A percentile compares a stretch with the other conserved stretches of the same genome.
These are phyloP conservation scores for Ceratina calcarata DNA, from an alignment of 1,140 invertebrate species.

Conservation along the genomic window DNA sequence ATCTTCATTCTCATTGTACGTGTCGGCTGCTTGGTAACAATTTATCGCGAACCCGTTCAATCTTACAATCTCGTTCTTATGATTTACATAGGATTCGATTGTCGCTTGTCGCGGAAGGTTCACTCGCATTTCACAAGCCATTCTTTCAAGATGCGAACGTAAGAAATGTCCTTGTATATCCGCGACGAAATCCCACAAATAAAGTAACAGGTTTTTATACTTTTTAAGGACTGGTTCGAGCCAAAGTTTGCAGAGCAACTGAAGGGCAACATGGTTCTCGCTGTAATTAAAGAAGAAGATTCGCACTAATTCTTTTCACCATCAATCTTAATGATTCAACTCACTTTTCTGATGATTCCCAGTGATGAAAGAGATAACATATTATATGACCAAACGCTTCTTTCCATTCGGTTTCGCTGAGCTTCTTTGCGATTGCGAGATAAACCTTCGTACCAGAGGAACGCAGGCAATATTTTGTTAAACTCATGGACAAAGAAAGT, in stretches of 20 bases:
- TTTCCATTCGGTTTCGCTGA: constrained; percentile 64
- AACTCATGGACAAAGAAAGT: constrained; percentile 58
- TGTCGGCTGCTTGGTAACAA: constrained; percentile 51
- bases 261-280: constrained; percentile 61
- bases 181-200: constrained; percentile 57
- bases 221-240: constrained; percentile 65
- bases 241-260: constrained; percentile 68
- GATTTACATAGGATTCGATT: constrained; percentile 43
- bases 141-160: constrained; percentile 62
- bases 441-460: constrained; percentile 69
- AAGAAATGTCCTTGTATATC: constrained; percentile 40
- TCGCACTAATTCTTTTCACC: background rate
- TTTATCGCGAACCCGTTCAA: constrained; percentile 67
- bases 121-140: constrained; percentile 51
- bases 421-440: constrained; percentile 59
- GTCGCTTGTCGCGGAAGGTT: constrained; percentile 22
- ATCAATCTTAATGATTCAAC: constrained; percentile 36
- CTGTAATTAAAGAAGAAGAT: constrained; percentile 54
- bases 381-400: constrained; percentile 57
- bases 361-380: constrained; percentile 53
- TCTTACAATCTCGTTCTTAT: constrained; percentile 63
- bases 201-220: constrained; percentile 50
- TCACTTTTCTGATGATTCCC: constrained; percentile 67
- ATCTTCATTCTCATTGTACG: constrained; percentile 23
- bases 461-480: constrained; percentile 65